Evolutionary conservation across 1,140 invertebrate species (phyloP), one percentile per base, ranked within the genome.

Genomic region (Cherax destructor): DNA sequence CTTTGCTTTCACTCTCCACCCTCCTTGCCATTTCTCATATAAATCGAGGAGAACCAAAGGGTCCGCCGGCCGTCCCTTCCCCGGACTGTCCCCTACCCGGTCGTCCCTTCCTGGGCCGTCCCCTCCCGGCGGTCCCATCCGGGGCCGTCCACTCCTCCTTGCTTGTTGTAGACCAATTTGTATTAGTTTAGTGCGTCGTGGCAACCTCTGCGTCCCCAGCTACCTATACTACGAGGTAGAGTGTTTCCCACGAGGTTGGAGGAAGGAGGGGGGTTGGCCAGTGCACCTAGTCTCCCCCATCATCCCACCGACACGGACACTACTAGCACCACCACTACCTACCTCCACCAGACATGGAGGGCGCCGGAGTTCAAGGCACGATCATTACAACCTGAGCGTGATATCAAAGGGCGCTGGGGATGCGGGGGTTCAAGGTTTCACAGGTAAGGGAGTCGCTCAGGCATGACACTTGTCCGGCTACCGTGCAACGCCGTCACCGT

Each of bases 301-400:
- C 56, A 59, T 3, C 56, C 56, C 30, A 41, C 30, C 30, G 30
- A 9, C 56, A 16, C 56, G 56, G 56, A 16, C 56, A 59, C 56
- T 11, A 41, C 30, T 41, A 41, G 30, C 30, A 41, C 30, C 30
- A 41, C 11, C 65, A 11, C 65, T 5, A 74, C n/a, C n/a, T 21
- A 6, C 16, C 56, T n/a, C 79, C 79, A 9, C 79, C 13, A 50
- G 79, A 21, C 50, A 47, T 10, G 50, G 50, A 50, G 79, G 50
- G 79, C n/a, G n/a, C 21, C 11, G 61, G 21, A 18, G 56, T 81
- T 81, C 79, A 81, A 81, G 79, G 79, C 56, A 59, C 79, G 56
- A 50, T 81, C 79, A 81, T 81, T 81, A 81, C 50, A 47, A 81
- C 79, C 50, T 81, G 79, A 81, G 79, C 79, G 79, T 81, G 79